phyloP scores from a whole-genome alignment of 2,113 vertebrate genomes.

The Chascanopsetta lugubris region DNA sequence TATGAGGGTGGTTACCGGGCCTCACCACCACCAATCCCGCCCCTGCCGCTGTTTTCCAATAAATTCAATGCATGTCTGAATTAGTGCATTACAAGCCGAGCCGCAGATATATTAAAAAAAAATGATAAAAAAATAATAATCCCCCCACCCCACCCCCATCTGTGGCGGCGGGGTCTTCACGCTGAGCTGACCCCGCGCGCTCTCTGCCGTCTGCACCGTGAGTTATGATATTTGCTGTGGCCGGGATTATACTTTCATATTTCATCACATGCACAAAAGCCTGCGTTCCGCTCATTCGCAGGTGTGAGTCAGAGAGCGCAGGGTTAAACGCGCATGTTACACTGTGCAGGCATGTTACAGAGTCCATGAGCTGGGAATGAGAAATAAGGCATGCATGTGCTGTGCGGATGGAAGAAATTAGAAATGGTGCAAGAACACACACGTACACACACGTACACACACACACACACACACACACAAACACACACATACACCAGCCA shows the following conservation, averaged over 20 bases:
- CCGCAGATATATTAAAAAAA: slow-evolving; percentile 82
- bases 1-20: slow-evolving; percentile 47
- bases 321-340: too few relatives aligned
- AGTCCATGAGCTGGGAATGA: too few relatives aligned
- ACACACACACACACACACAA: too few relatives aligned
- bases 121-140: slow-evolving; percentile 80
- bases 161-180: slow-evolving; percentile 14
- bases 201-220: slow-evolving; percentile 61
- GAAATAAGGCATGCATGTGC: too few relatives aligned
- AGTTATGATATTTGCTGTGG: slow-evolving; percentile 82
- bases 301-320: too few relatives aligned
- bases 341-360: too few relatives aligned
- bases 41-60: slow-evolving; percentile 64
- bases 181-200: slow-evolving; percentile 75
- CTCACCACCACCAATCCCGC: slow-evolving; percentile 18
- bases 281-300: slow-evolving; percentile 70
- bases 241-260: slow-evolving; percentile 81
- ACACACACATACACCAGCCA: too few relatives aligned
- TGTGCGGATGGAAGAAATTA: too few relatives aligned
- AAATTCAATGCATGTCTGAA: slow-evolving; percentile 79
- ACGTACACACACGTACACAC: too few relatives aligned
- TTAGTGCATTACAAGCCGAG: slow-evolving; percentile 80
- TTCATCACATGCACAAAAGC: slow-evolving; percentile 82
- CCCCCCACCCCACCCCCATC: slow-evolving; percentile 40
- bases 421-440: too few relatives aligned